These are phyloP conservation scores for Papilio helenus DNA, from an alignment of 1,140 invertebrate species.

Conservation along the genomic window DNA sequence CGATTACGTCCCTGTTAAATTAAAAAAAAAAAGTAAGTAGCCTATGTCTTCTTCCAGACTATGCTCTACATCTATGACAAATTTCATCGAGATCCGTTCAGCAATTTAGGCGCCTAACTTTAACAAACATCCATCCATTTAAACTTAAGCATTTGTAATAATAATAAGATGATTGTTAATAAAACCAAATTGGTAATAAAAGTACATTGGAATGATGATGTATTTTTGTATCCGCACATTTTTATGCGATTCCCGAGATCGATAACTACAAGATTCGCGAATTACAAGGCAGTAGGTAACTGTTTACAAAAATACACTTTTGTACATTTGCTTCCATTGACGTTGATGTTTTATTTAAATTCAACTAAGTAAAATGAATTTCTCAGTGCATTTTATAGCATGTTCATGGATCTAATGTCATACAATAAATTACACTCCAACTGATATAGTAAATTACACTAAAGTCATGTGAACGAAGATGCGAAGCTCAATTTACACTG, in stretches of 20 bases:
- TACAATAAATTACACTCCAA: neutral
- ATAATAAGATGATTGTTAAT: too few species aligned
- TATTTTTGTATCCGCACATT: neutral
- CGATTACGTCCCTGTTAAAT: neutral
- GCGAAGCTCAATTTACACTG: conserved; percentile 2
- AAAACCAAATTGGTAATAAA: too few species aligned
- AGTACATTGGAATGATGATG: too few species aligned
- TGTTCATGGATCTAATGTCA: neutral
- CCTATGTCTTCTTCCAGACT: too few species aligned
- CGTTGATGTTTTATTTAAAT: neutral
- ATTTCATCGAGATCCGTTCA: too few species aligned
- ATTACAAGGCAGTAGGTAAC: neutral
- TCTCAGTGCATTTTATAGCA: neutral
- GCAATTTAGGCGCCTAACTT: too few species aligned
- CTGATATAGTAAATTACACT: neutral
- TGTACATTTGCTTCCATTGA: neutral
- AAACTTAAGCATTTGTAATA: too few species aligned
- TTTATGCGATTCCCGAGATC: neutral
- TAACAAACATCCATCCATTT: too few species aligned
- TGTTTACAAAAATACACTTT: too few species aligned
- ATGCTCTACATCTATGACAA: too few species aligned
- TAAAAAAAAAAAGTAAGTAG: too few species aligned
- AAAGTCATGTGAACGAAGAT: neutral
- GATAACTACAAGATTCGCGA: neutral
- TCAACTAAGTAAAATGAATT: neutral